Evolutionary conservation across 2,888 invertebrate species (phyloP).

Genomic region (Mactromeris polynyma): DNA sequence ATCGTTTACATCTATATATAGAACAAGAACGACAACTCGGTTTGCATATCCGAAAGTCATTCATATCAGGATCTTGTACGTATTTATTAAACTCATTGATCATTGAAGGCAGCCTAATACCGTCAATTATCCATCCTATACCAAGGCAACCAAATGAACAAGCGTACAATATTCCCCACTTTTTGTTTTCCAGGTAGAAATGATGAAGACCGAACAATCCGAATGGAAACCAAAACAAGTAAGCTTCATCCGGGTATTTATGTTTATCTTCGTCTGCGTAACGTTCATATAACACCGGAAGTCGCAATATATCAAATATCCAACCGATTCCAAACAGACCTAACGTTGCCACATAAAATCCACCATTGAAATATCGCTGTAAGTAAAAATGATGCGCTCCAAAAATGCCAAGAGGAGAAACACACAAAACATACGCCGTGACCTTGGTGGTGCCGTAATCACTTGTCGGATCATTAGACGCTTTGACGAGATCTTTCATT

Average conservation of each 20-base stretch:
- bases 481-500: slow-evolving; percentile 65
- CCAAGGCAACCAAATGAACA: slow-evolving; percentile 67
- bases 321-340: slow-evolving; percentile 69
- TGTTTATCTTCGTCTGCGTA: slow-evolving; percentile 69
- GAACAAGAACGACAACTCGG: slow-evolving; percentile 58
- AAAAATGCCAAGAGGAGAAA: slow-evolving; percentile 64
- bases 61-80: slow-evolving; percentile 57
- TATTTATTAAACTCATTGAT: slow-evolving; percentile 62
- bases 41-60: slow-evolving; percentile 60
- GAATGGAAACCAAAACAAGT: slow-evolving; percentile 69
- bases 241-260: slow-evolving; percentile 72
- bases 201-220: slow-evolving; percentile 71
- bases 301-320: slow-evolving; percentile 65
- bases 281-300: slow-evolving; percentile 67
- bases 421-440: slow-evolving; percentile 66
- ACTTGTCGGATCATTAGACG: slow-evolving; percentile 64
- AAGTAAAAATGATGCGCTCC: slow-evolving; percentile 68
- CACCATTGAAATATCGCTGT: slow-evolving; percentile 64
- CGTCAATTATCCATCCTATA: slow-evolving; percentile 70
- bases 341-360: slow-evolving; percentile 58
- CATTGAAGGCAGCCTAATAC: slow-evolving; percentile 54
- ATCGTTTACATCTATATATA: slow-evolving; percentile 51
- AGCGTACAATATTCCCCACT: slow-evolving; percentile 69
- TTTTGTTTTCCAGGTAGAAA: slow-evolving; percentile 65
- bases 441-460: slow-evolving; percentile 68